These are phyloP conservation scores for Hirtodrosophila histrioides DNA, from an alignment of 2,888 invertebrate species.

Conservation along the genomic window DNA sequence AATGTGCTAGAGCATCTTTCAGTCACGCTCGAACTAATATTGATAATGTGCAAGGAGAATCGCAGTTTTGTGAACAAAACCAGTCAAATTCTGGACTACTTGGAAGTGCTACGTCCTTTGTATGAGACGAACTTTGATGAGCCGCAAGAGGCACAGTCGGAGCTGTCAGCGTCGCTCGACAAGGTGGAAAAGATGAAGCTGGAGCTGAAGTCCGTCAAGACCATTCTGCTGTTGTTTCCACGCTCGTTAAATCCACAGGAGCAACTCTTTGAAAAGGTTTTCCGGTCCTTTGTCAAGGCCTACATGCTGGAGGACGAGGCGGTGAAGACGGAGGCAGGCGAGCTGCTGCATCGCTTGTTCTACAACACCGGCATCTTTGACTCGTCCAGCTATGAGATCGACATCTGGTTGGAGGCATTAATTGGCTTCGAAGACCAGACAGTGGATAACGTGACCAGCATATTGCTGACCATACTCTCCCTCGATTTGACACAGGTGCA, in stretches of 20 bases:
- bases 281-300: constrained; percentile 86
- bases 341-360: constrained; percentile 86
- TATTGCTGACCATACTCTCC: constrained; percentile 66
- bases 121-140: constrained; percentile 74
- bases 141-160: constrained; percentile 4
- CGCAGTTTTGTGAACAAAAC: constrained; percentile 83
- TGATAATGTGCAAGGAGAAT: constrained; percentile 82
- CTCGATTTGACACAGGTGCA: constrained; percentile 64
- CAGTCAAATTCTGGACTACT: constrained; percentile 81
- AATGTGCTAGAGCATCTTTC: constrained; percentile 83
- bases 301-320: constrained; percentile 83
- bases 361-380: constrained; percentile 88
- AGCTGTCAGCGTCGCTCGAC: background rate
- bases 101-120: constrained; percentile 82
- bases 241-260: constrained; percentile 86
- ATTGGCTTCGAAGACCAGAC: constrained; percentile 65
- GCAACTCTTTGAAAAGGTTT: constrained; percentile 86
- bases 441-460: constrained; percentile 69
- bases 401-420: constrained; percentile 87
- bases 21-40: constrained; percentile 80
- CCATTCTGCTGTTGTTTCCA: constrained; percentile 84
- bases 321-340: constrained; percentile 85
- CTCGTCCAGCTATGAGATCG: constrained; percentile 86
- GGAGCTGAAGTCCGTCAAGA: constrained; percentile 83
- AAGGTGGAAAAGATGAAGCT: constrained; percentile 65